Base-by-base conservation (phyloP, 2,113 vertebrate species). In the Charadrius vociferus region DNA sequence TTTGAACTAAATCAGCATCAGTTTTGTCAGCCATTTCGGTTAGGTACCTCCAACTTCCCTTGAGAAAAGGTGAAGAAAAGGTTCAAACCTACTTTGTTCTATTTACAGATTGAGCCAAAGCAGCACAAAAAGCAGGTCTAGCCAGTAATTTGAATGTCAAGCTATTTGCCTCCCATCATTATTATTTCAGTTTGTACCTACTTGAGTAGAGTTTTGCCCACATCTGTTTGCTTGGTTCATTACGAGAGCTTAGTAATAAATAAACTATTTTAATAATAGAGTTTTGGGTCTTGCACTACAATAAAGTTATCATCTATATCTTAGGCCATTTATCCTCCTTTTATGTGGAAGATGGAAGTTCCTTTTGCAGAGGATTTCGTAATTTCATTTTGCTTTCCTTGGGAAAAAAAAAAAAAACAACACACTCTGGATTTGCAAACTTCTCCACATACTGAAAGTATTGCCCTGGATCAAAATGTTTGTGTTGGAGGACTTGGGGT, bases 271-370 rank as follows among this genome's bases (percentile, higher is more conserved):
- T 91, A 86, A 94, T 94, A 94, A 94, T 50, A 81, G 41, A 89
- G 65, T 81, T 82, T 90, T 96, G 55, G 37, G 34, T 79, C 77
- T 92, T 79, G 19, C 30, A 74, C 20, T 84, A 66, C 80, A 89
- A 88, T 84, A 94, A 94, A 91, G 73, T 70, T 83, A 82, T 91
- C 91, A 67, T 19, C 67, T 87, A 1, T 91, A 88, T 90, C 89
- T 95, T 61, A 55, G 32, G 74, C 58, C 82, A 97, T 94, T 95
- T 85, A 93, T 94, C 86, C 75, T 94, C 39, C 87, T 94, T 88
- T 93, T 56, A 77, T 82, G 81, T 88, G 85, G 74, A 96, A 26
- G 52, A 30, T 81, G 32, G 50, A 94, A 85, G 78, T 63, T 94
- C n/a, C n/a, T 94, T 75, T 82, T 65, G 36, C 29, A 20, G 15